Percentiles rank a stretch among this genome's conserved stretches.
These are phyloP conservation scores for Apogon talboti DNA, from an alignment of 2,797 vertebrate species.

Conservation along the genomic window DNA sequence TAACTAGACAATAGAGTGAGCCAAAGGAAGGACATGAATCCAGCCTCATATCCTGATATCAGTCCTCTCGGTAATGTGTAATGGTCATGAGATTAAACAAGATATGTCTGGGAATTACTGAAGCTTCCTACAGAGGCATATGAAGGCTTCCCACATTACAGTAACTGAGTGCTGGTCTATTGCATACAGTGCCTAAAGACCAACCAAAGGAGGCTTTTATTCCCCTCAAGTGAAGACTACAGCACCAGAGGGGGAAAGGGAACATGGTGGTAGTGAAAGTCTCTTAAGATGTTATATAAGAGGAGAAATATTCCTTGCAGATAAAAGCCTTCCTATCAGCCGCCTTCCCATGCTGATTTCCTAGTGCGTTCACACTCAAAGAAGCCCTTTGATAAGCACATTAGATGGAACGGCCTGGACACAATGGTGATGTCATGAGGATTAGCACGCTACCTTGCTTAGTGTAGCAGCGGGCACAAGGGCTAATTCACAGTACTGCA, in stretches of 20 bases:
- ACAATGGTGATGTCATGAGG: conserved; percentile 84
- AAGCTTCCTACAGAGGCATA: conserved; percentile 36
- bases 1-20: conserved; percentile 76
- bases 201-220: conserved; percentile 67
- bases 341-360: conserved; percentile 76
- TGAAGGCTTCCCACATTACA: conserved; percentile 26
- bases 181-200: conserved; percentile 41
- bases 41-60: conserved; percentile 80
- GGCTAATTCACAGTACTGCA: conserved; percentile 69
- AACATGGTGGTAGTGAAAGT: conserved; percentile 67
- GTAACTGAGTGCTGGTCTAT: conserved; percentile 41
- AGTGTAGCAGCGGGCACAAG: conserved; percentile 63
- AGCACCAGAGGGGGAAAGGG: conserved; percentile 58
- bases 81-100: conserved; percentile 73
- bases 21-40: conserved; percentile 78
- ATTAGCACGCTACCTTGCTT: conserved; percentile 81
- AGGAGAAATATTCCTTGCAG: conserved; percentile 78
- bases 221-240: conserved; percentile 65
- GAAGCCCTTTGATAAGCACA: conserved; percentile 81
- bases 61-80: conserved; percentile 62
- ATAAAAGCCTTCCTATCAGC: conserved; percentile 81
- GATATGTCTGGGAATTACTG: conserved; percentile 71
- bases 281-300: conserved; percentile 80
- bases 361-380: conserved; percentile 76
- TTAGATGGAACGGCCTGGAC: conserved; percentile 81